Evolutionary conservation across 1,140 invertebrate genomes (phyloP), one percentile per base, ranked within the genome.

Genomic region (Scaptomyza montana): DNA sequence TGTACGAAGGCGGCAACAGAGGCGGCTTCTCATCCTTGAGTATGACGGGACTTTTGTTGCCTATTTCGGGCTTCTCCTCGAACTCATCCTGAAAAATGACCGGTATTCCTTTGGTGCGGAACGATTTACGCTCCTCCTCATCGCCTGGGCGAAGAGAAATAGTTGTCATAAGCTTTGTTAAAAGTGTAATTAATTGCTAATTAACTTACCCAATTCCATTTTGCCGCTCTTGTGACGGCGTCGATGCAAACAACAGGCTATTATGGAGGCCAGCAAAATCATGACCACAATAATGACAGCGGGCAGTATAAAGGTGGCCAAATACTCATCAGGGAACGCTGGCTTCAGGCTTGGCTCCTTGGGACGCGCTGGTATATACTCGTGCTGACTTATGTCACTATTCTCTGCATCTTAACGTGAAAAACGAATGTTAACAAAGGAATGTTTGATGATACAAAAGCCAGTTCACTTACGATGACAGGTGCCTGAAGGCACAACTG

Each of bases 11-110:
- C 7, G 95, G 95, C 41, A 95, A 93, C 62, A 98, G 92, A 0
- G 97, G 97, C 28, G 97, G 97, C 90, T 97, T 98, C 89, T 98
- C 97, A 75, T 98, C 97, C 75, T 98, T 97, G 92, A 98, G 94
- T 72, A 98, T 98, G 2, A 98, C 95, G 1, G 97, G 97, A 43
- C 95, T 95, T 93, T 98, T 98, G 79, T 97, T 97, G 30, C 95
- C 95, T 33, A 96, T 95, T 92, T 96, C 96, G 1, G 96, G 96
- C 87, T 97, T 96, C 84, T 98, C 97, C 76, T 98, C 97, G 10
- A 98, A 93, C 91, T 99, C 98, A 92, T 99, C 97, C 91, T 96
- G 96, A 92, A 99, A 98, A 76, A 99, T 99, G 5, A 98, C 97
- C 1, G 98, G 98, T 78, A 98, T 87, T 97, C 49, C 97, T 92